Evolutionary conservation across 2,797 vertebrate genomes (phyloP).

Genomic region (Artibeus lituratus): DNA sequence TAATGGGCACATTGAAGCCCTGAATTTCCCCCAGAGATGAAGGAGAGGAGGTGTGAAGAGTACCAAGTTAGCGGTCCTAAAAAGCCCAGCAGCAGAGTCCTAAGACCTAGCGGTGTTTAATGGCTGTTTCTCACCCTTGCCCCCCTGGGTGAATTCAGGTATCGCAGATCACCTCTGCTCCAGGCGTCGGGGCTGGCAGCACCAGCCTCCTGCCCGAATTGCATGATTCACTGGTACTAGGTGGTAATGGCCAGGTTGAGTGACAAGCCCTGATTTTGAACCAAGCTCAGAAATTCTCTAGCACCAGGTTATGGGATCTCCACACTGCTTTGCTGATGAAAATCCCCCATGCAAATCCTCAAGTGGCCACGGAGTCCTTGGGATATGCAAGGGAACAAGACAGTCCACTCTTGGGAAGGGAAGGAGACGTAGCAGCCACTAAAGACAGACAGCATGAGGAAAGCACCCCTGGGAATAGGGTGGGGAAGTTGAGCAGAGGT

Average conservation of each 20-base stretch:
- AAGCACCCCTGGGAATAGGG: not conserved
- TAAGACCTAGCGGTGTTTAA: fast-evolving
- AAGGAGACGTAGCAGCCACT: not conserved
- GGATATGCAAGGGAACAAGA: not conserved
- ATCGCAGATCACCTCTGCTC: not conserved
- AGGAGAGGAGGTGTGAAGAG: not conserved
- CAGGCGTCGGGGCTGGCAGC: not conserved
- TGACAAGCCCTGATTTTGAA: not conserved
- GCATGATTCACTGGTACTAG: fast-evolving
- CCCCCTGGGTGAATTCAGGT: not conserved
- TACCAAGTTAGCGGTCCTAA: not conserved
- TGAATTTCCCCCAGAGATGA: not conserved
- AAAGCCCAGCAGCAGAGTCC: not conserved
- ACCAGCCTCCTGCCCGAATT: not conserved
- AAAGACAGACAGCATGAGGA: not conserved
- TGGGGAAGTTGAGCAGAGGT: fast-evolving
- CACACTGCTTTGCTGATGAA: fast-evolving
- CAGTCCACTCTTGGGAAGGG: not conserved
- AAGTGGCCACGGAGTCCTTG: not conserved
- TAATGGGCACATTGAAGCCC: not conserved
- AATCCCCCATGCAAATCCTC: not conserved
- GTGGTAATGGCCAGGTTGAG: not conserved
- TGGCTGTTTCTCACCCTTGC: not conserved
- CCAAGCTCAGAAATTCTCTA: not conserved
- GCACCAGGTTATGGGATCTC: too few relatives aligned